phyloP scores from a whole-genome alignment of 2,113 vertebrate species.

The Microtus pennsylvanicus region DNA sequence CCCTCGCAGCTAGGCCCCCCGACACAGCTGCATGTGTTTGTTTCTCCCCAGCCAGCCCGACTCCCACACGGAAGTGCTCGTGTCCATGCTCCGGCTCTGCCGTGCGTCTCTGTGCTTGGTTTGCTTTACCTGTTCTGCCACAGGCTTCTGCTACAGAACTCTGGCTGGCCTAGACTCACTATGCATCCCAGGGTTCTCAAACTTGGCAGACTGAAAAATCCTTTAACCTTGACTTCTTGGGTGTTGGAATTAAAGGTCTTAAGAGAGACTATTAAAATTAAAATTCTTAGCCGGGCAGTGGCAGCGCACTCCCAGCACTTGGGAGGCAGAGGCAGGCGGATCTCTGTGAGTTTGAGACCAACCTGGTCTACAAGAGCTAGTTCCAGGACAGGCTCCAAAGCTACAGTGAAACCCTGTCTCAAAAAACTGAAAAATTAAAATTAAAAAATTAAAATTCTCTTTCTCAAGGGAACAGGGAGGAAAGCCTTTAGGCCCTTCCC shows the following conservation, averaged over 20 bases:
- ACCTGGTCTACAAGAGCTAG: too few relatives aligned
- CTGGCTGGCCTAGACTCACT: neutral
- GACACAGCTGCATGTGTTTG: neutral
- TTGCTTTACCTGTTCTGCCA: neutral
- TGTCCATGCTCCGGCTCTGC: neutral
- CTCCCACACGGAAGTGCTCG: too few relatives aligned
- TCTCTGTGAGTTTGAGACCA: too few relatives aligned
- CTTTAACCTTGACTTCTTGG: neutral
- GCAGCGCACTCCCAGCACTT: too few relatives aligned
- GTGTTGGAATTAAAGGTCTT: neutral
- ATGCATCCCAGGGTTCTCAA: neutral
- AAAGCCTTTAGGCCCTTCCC: too few relatives aligned
- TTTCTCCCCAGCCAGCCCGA: too few relatives aligned
- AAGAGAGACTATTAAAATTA: too few relatives aligned
- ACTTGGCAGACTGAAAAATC: neutral
- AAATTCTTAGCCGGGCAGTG: too few relatives aligned
- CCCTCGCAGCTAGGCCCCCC: neutral
- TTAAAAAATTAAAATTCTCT: neutral
- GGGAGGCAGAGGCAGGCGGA: too few relatives aligned
- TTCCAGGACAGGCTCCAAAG: too few relatives aligned
- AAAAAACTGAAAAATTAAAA: too few relatives aligned
- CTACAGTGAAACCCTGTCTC: too few relatives aligned
- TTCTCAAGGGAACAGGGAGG: neutral
- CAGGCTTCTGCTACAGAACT: neutral
- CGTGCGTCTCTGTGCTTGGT: neutral